Evolutionary conservation across 2,797 vertebrate genomes (phyloP), one percentile per base, ranked within the genome.

Genomic region (Clarias laeviceps): DNA sequence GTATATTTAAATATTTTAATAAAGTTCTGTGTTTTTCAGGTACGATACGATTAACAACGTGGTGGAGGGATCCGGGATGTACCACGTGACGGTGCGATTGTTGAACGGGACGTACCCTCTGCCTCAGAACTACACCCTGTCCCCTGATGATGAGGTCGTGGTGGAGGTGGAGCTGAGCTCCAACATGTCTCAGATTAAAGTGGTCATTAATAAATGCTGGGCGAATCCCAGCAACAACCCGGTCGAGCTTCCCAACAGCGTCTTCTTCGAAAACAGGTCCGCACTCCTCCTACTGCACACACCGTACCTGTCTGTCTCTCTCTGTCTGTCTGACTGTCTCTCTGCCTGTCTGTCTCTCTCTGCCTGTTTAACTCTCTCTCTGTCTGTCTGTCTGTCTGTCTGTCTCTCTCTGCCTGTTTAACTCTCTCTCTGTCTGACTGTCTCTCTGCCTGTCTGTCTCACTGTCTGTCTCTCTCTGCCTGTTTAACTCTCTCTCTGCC

Each of bases 171-270:
- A 93, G 80, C 94, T 98, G 69, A 96, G 95, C 85, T 93, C 91
- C 9, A 93, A 94, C 65, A 92, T 94, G 2, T 92, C 93, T 50
- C 92, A 94, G 61, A 94, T 97, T 82, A 97, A 95, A 91, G 94
- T 97, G 59, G 91, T 98, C 79, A 94, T 98, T 87, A 94, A 93
- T 7, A 95, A 94, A 86, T 99, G 97, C 94, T 99, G 98, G 97
- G 96, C 95, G 1, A 98, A 97, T 0, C 94, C 96, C 0, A 94
- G 92, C 66, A 93, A 78, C 8, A 92, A 95, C 54, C 92, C 96
- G 12, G 0, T 9, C 1, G 76, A 27, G 4, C 6, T 11, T 8
- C 80, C 85, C 24, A 11, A 56, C 3, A 73, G 94, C 40, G 27
- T 87, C 85, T 98, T 98, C 90, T 92, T 97, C 89, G 93, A 95